Conservation (phyloP, 2,888 invertebrate species). For the Cremastinae sp. region DNA sequence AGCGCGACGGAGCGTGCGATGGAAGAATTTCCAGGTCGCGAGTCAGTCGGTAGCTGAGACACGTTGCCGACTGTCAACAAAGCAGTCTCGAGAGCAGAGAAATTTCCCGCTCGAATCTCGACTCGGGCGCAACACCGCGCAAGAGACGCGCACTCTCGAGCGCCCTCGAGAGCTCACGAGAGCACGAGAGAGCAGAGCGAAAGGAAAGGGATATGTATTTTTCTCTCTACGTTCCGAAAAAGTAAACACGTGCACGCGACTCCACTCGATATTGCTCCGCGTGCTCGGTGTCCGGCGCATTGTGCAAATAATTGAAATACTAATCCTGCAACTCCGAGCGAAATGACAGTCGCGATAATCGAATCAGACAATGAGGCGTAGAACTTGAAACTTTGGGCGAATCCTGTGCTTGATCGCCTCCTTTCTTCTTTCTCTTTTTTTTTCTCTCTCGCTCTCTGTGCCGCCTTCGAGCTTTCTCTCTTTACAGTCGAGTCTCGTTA, state of each 20-base stretch:
- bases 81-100: constrained; percentile 67
- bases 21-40: too few species aligned
- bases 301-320: constrained; percentile 80
- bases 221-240: constrained; percentile 53
- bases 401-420: constrained; percentile 49
- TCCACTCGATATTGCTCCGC: constrained; percentile 74
- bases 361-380: constrained; percentile 71
- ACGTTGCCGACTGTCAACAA: constrained; percentile 17
- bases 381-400: constrained; percentile 47
- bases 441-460: neutral
- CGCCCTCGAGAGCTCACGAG: neutral
- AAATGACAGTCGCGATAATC: constrained; percentile 73
- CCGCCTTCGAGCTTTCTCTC: too few species aligned
- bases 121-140: constrained; percentile 46
- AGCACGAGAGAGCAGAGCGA: constrained; percentile 4
- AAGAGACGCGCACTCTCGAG: constrained; percentile 41
- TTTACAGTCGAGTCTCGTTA: too few species aligned
- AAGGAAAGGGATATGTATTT: constrained; percentile 3
- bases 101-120: constrained; percentile 71
- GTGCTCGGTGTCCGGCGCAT: constrained; percentile 64
- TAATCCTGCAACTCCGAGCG: constrained; percentile 73
- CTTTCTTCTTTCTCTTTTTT: constrained; percentile 17
- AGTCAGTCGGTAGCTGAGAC: too few species aligned
- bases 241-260: constrained; percentile 78
- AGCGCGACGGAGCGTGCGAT: too few species aligned